Evolutionary conservation across 2,797 vertebrate species (phyloP).

Genomic region (Capromys pilorides): DNA sequence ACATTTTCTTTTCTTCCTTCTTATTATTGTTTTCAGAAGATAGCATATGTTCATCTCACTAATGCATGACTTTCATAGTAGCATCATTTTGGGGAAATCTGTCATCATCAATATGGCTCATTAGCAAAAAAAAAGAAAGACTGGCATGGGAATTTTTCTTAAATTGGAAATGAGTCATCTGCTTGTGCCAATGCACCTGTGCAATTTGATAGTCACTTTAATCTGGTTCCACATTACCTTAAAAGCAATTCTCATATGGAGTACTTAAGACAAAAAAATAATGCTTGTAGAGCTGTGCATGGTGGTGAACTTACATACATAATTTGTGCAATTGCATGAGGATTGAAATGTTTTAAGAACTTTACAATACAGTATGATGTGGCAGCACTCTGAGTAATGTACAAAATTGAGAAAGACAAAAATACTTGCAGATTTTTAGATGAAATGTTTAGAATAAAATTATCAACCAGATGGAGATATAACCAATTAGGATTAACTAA

Average conservation of each 20-base stretch:
- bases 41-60: background rate
- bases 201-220: background rate
- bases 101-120: conserved; percentile 4
- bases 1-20: background rate
- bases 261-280: background rate
- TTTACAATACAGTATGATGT: background rate
- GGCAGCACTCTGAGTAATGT: background rate
- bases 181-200: background rate
- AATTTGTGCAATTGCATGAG: background rate
- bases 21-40: conserved; percentile 15
- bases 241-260: background rate
- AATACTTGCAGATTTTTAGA: background rate
- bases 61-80: conserved; percentile 24
- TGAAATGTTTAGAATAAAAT: background rate
- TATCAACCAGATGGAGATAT: background rate
- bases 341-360: background rate
- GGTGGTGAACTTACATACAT: background rate
- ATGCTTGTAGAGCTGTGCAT: background rate
- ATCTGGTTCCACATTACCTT: background rate
- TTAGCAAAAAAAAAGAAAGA: conserved; percentile 23
- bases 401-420: background rate
- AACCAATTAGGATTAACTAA: background rate
- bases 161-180: background rate
- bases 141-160: background rate
- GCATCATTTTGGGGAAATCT: conserved; percentile 16